These are phyloP conservation scores for Panopea generosa DNA, from an alignment of 2,888 invertebrate species.

Conservation along the genomic window DNA sequence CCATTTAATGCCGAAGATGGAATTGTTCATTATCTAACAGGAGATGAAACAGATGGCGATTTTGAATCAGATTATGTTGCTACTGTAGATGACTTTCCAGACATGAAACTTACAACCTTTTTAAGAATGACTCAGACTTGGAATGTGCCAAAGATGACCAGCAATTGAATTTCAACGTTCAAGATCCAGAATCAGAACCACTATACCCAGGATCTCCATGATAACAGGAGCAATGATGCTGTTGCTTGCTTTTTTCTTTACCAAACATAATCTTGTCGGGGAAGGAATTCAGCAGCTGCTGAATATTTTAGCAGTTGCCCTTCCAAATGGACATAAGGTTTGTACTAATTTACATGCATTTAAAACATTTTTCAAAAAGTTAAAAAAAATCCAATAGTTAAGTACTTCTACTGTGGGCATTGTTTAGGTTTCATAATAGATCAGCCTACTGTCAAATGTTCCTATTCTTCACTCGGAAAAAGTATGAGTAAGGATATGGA, in stretches of 20 bases:
- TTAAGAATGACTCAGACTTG: too few species aligned
- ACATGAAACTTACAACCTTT: too few species aligned
- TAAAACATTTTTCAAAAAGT: constrained; percentile 25
- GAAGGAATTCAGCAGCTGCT: constrained; percentile 36
- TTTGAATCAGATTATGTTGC: too few species aligned
- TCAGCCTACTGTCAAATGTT: background rate
- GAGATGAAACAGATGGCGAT: too few species aligned
- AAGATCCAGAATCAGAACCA: constrained; percentile 12
- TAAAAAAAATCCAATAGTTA: constrained; percentile 38
- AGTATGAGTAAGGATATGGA: background rate
- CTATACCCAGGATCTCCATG: constrained; percentile 39
- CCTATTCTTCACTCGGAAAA: background rate
- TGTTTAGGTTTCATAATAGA: constrained; percentile 22
- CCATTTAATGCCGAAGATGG: too few species aligned
- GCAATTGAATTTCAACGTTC: too few species aligned
- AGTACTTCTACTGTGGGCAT: constrained; percentile 32
- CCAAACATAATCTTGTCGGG: constrained; percentile 39
- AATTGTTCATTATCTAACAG: too few species aligned
- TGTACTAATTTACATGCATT: constrained; percentile 26
- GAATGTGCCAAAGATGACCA: too few species aligned
- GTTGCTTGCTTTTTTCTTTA: constrained; percentile 37
- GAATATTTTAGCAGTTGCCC: constrained; percentile 13
- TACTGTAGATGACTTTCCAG: too few species aligned
- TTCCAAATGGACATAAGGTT: constrained; percentile 31
- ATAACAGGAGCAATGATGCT: constrained; percentile 51